Evolutionary conservation across 1,140 invertebrate genomes (phyloP), one percentile per base, ranked within the genome.

Genomic region (Magallana ariakensis): DNA sequence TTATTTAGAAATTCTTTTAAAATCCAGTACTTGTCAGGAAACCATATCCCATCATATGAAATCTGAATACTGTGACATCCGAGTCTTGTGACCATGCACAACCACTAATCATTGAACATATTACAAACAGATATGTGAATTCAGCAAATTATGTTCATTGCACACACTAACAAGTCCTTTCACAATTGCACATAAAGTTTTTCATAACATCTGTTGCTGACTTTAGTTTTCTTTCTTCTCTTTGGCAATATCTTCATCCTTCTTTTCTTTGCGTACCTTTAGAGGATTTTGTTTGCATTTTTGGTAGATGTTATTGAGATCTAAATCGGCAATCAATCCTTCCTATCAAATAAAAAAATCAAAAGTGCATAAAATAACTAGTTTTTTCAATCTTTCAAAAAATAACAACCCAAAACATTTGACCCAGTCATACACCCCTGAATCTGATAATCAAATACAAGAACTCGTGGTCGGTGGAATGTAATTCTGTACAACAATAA

Each of bases 271-370:
- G 55, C 86, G 85, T 15, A 85, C 84, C 55, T 87, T 60, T 82
- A 94, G 80, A 13, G 93, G 93, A 88, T 95, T 94, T 58, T 94
- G 95, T 93, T 98, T 98, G 89, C 97, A 98, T 89, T 97, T 96
- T 86, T 96, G 96, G 92, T 98, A 86, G 15, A 80, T 58, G n/a
- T 70, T 86, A 56, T 86, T 86, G 22, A 88, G 57, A 54, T 88
- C 87, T 84, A 86, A 88, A 81, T 88, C 87, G 56, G 66, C 66
- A 33, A 87, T 62, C 15, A 83, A 57, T 26, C 26, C 66, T 88
- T 60, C 66, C 84, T 84, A 81, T 19, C 56, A 85, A 70, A 97
- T 97, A 55, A 80, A 33, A 88, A 58, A 75, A 53, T 85, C 16
- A 13, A 54, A 16, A 54, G 8, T 46, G 33, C 33, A 46, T 46